Percentiles rank a stretch among this genome's conserved stretches.
Evolutionary conservation across 2,113 vertebrate species (phyloP).

Genomic region (Bos taurus): ARS-UCD2.0 NC_037343.1:76915501-76916000

Average conservation of each 20-base stretch:
- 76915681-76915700: neutral
- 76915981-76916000: no score
- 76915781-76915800: neutral
- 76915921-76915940: no score
- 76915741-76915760: accelerated
- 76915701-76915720: neutral
- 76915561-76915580: neutral
- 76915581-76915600: neutral
- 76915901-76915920: no score
- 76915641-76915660: accelerated
- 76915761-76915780: constrained; percentile 4
- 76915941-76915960: no score
- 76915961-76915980: no score
- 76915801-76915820: neutral
- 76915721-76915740: neutral
- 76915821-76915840: neutral
- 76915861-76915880: neutral
- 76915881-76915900: accelerated
- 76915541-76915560: neutral
- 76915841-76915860: neutral
- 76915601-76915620: neutral
- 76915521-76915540: neutral
- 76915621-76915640: neutral
- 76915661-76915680: neutral
- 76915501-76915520: neutral